A percentile compares a stretch with the other conserved stretches of the same genome.
Conservation (phyloP, 2,113 vertebrate genomes). For the Paraplagusia blochii region DNA sequence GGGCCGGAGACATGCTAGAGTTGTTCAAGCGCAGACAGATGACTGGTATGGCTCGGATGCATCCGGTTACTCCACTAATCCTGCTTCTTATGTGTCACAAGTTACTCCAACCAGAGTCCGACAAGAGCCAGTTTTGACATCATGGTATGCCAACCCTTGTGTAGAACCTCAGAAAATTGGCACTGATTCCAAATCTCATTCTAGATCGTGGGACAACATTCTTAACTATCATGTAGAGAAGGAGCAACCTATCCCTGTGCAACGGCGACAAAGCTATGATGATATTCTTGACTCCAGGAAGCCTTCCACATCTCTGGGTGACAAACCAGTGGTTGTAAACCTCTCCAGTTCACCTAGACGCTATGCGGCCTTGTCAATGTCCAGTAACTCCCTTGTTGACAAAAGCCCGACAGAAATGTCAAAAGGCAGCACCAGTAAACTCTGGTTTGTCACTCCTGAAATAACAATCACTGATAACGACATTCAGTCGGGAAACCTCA, state of each 20-base stretch:
- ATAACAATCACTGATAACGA: conserved; percentile 99
- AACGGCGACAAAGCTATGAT: conserved; percentile 89
- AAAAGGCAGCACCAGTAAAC: conserved; percentile 72
- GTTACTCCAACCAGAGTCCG: conserved; percentile 72
- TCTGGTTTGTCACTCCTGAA: conserved; percentile 93
- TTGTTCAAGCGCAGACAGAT: conserved; percentile 76
- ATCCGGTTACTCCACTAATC: conserved; percentile 74
- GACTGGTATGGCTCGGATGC: conserved; percentile 86
- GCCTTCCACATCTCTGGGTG: conserved; percentile 71
- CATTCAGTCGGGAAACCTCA: conserved; percentile 74
- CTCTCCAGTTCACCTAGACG: conserved; percentile 94
- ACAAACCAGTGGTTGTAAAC: conserved; percentile 90
- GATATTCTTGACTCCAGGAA: conserved; percentile 85
- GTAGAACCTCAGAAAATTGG: conserved; percentile 76
- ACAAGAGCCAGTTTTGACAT: conserved; percentile 74
- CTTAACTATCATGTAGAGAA: conserved; percentile 79
- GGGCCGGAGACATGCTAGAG: conserved; percentile 74
- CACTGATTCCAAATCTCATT: conserved; percentile 85
- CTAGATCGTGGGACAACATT: conserved; percentile 97
- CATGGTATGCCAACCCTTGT: conserved; percentile 83
- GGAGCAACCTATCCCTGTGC: conserved; percentile 80
- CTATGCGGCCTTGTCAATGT: conserved; percentile 94
- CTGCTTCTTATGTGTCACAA: conserved; percentile 73
- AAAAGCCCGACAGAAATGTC: conserved; percentile 80
- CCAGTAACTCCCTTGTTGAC: conserved; percentile 90